A percentile compares a stretch with the other conserved stretches of the same genome.
phyloP scores from a whole-genome alignment of 92 coral and sea anemone species.

The Zoanthus solanderi region DNA sequence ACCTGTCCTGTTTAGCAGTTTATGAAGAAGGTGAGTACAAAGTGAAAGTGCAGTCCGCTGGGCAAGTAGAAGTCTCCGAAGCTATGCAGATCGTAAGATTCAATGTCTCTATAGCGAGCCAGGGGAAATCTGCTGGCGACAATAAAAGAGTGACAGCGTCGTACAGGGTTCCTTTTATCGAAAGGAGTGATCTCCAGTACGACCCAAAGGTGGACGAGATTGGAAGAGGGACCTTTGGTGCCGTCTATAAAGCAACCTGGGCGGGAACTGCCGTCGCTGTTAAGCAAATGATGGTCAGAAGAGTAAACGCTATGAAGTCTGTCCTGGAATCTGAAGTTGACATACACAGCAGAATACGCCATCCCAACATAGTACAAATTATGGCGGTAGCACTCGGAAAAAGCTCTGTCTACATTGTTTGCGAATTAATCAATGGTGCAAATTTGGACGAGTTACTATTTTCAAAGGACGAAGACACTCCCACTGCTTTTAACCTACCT shows the following conservation, averaged over 20 bases:
- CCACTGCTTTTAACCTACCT: constrained; percentile 1
- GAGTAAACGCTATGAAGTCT: neutral
- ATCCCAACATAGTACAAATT: neutral
- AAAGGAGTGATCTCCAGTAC: constrained; percentile 27
- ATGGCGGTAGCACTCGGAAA: constrained; percentile 23
- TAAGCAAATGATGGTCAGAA: constrained; percentile 34
- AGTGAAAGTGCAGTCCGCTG: constrained; percentile 8
- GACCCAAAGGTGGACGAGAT: constrained; percentile 34
- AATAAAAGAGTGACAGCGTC: constrained; percentile 2
- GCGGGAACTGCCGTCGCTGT: constrained; percentile 40
- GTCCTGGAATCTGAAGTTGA: constrained; percentile 23
- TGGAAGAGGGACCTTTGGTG: constrained; percentile 3
- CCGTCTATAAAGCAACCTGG: constrained; percentile 9
- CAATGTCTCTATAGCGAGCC: neutral
- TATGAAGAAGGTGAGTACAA: neutral
- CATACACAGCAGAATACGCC: constrained; percentile 5
- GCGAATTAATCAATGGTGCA: constrained; percentile 37
- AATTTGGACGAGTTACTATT: constrained; percentile 41
- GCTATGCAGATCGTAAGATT: neutral
- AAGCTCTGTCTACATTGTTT: constrained; percentile 34
- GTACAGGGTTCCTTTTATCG: constrained; percentile 29
- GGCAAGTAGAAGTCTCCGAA: constrained; percentile 11
- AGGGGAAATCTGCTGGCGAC: neutral
- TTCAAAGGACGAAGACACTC: constrained; percentile 27
- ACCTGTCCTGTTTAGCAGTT: neutral